phyloP scores from a whole-genome alignment of 2,888 invertebrate species.

The Chrysina gloriosa region DNA sequence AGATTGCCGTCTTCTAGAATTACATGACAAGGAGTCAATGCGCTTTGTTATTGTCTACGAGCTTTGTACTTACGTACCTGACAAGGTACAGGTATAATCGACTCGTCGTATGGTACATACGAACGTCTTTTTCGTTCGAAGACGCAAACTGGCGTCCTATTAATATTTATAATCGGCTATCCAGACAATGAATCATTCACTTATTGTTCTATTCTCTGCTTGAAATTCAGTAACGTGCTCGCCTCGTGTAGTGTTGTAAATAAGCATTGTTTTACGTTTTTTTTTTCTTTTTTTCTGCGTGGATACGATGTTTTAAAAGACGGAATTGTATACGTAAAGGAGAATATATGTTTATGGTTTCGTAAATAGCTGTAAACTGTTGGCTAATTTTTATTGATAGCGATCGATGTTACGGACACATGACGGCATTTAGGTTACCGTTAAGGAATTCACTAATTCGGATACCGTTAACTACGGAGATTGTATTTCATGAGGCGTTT shows the following conservation, averaged over 20 bases:
- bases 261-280: conserved; percentile 21
- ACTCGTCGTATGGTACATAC: conserved; percentile 1
- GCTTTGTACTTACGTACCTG: neutral
- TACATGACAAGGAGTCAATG: conserved; percentile 29
- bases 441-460: neutral
- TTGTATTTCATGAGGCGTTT: conserved; percentile 12
- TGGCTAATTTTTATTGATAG: neutral
- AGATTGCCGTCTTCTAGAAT: conserved; percentile 12
- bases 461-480: conserved; percentile 4
- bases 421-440: conserved; percentile 27
- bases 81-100: conserved; percentile 10
- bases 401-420: neutral
- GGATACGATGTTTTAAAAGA: conserved; percentile 3
- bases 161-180: conserved; percentile 30
- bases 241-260: conserved; percentile 4
- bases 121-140: conserved; percentile 17
- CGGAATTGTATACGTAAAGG: neutral
- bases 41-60: conserved; percentile 8
- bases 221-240: conserved; percentile 27
- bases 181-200: conserved; percentile 39
- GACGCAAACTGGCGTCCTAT: conserved; percentile 32
- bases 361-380: conserved; percentile 10
- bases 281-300: neutral
- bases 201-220: conserved; percentile 34
- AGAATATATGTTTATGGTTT: neutral